Conservation (phyloP, 2,888 invertebrate genomes). For the Plutella xylostella region DNA sequence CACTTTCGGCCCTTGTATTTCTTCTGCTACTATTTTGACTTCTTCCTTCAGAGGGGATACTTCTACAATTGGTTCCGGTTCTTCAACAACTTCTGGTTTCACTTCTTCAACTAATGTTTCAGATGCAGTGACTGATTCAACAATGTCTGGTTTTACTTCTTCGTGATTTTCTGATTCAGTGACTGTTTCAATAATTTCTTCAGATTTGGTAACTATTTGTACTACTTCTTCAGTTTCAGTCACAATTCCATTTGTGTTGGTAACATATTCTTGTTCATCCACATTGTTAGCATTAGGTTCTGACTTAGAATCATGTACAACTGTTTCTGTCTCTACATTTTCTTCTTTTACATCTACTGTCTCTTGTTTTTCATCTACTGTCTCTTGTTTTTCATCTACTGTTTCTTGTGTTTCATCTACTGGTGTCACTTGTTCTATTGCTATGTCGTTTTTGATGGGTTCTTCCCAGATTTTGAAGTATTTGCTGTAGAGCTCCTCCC, state of each 20-base stretch:
- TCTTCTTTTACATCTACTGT: too few relatives aligned
- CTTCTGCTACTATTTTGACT: constrained; percentile 8
- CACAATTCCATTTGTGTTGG: too few relatives aligned
- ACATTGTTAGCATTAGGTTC: too few relatives aligned
- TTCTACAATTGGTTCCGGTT: constrained; percentile 18
- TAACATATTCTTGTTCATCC: too few relatives aligned
- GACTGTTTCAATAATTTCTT: too few relatives aligned
- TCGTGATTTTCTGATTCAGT: background rate
- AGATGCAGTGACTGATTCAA: background rate
- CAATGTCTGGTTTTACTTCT: background rate
- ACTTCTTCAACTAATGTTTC: background rate
- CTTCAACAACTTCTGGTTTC: constrained; percentile 8
- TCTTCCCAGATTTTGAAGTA: constrained; percentile 53
- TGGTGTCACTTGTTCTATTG: constrained; percentile 7
- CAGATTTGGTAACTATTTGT: too few relatives aligned
- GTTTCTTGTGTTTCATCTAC: too few relatives aligned
- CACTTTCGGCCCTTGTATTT: constrained; percentile 13
- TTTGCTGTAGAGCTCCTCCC: constrained; percentile 49
- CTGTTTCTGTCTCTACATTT: too few relatives aligned
- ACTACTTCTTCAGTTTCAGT: background rate
- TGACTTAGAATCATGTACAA: too few relatives aligned
- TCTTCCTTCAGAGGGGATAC: constrained; percentile 12
- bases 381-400: too few relatives aligned
- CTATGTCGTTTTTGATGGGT: constrained; percentile 15
- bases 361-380: too few relatives aligned